Evolutionary conservation across 2,888 invertebrate genomes (phyloP), one percentile per base, ranked within the genome.

Genomic region (Drosophila eohydei): DNA sequence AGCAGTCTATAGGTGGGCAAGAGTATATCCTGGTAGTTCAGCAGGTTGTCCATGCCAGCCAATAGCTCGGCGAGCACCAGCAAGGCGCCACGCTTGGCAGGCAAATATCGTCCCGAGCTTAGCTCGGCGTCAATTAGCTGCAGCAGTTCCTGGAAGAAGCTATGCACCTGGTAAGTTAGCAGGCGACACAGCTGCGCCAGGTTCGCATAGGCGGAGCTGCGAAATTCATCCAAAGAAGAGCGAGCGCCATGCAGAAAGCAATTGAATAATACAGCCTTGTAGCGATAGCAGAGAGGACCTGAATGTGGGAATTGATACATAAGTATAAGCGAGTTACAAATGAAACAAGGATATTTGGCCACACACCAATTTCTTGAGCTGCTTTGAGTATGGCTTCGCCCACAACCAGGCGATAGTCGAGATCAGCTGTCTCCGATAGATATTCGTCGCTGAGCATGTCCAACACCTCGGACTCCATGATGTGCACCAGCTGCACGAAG

Each of bases 351-450:
- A 50, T 16, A 3, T 16, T 4, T 30, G 12, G 6, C 2, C 9
- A 78, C 78, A 64, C 69, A 91, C 93, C 92, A 36, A 93, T 71
- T 57, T 92, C 90, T 16, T 88, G 85, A 3, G 90, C 88, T 2
- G 91, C 88, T 79, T 92, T 93, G 0, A 93, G 71, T 14, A 93
- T 89, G 1, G 92, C 89, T 63, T 93, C 93, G 0, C 93, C 93
- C 54, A 93, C 85, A 26, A 93, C 90, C 30, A 93, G 71, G 11
- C 93, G 86, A 60, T 89, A 91, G 52, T 93, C 93, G 12, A 91
- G 72, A 2, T 73, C 74, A 3, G 82, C 83, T 0, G 86, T 76
- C 2, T 91, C 91, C 40, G 90, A 83, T 14, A 92, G 73, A 81
- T 92, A 93, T 56, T 93, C 93, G 52, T 91, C 91, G 26, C 91